Base-by-base conservation (phyloP, 2,113 vertebrate species). In the Tachuris rubrigastra region DNA sequence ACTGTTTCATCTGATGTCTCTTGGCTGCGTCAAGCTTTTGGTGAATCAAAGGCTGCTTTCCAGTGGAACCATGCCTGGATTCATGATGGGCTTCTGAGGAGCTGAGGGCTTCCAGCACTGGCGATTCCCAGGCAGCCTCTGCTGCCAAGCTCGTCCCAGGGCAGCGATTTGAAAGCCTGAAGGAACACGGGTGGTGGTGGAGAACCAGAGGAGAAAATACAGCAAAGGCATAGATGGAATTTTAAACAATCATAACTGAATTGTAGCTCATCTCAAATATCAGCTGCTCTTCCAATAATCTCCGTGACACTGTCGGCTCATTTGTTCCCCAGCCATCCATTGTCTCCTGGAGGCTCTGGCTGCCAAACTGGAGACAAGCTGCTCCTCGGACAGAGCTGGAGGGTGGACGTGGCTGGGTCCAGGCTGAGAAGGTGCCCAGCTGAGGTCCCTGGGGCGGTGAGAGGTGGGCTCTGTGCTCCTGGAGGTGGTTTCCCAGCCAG, bases 241-340 rank as follows among this genome's bases (percentile, higher is more conserved):
- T 91, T 47, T 3, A 35, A 88, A 67, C 86, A 88, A 62, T 53
- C 90, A 31, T 90, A 53, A 85, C 60, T 67, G 23, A 82, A 20
- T 66, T 84, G 50, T 73, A 95, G 74, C 71, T 72, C 92, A 91
- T 90, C 90, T 96, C 92, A 94, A 92, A 39, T 78, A 89, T 93
- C 88, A 90, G 78, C 67, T 58, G 53, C 72, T 68, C 74, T 52
- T 95, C 91, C 86, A 87, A 11, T 15, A 47, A 13, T 44, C 49
- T 88, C 88, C 59, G 50, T 22, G 88, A 83, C 20, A 27, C 14
- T 19, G 74, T 62, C 63, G 33, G 63, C 79, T 31, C 69, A 53
- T 93, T 67, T 93, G 67, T 93, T 95, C 89, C 86, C 68, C 6
- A 77, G 67, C 94, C 92, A 92, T 77, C 53, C 90, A 92, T 90